Evolutionary conservation across 2,888 invertebrate genomes (phyloP), one percentile per base, ranked within the genome.

Genomic region (Phortica magna): DNA sequence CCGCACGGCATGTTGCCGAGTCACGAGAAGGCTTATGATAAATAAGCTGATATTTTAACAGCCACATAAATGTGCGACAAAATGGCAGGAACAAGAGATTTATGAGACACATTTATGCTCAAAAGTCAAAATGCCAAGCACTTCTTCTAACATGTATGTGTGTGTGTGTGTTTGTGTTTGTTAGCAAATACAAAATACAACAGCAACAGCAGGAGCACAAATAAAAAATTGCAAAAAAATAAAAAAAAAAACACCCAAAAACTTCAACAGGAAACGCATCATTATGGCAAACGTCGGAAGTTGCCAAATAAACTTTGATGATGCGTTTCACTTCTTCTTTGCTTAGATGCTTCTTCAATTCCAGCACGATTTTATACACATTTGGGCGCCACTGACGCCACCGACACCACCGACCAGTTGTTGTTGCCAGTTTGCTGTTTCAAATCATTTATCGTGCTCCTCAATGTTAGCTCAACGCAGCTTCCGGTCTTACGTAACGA

Each of bases 291-390:
- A 31, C 43, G 55, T 14, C 70, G 70, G 70, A 71, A 71, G 53
- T 55, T 71, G 53, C 70, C 70, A 71, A 71, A 71, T 71, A 71
- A 71, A 71, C 70, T 71, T 71, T 71, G 70, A 71, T 71, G 61
- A 61, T 61, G 61, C 61, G 17, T 61, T 61, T 19, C 59, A 59
- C 17, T n/a, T 59, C 59, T 3, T 17, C 17, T 59, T 19, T 19
- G 17, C 59, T 19, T 1, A 17, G 9, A 9, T 59, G 59, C 19
- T 59, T 1, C 61, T 22, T 61, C 22, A 14, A 48, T 12, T 48
- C 14, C 2, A 48, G 48, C 64, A 10, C 12, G 64, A 64, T 31
- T 64, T 64, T 12, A 61, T 17, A 19, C 3, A 6, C n/a, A 5
- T 42, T 41, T 67, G 17, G 61, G 31, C 55, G 55, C 55, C 55